Conservation (phyloP, 2,797 vertebrate genomes). For the Vespertilio murinus region DNA sequence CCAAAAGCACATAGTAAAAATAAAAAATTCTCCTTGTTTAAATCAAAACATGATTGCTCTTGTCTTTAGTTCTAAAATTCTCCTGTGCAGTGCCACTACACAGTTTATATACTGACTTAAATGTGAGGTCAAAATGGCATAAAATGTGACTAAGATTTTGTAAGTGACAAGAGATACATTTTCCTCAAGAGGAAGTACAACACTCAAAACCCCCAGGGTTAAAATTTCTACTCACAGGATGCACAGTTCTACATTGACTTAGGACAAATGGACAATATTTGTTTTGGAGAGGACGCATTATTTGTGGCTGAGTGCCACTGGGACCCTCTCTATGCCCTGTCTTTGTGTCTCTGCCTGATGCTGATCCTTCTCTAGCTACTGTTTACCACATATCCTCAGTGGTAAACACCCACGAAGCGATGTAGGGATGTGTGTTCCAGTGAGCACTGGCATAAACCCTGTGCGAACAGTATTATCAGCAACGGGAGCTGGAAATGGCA, state of each 20-base stretch:
- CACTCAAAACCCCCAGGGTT: neutral
- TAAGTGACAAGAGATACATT: neutral
- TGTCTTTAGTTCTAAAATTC: slow-evolving; percentile 10
- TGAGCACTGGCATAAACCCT: neutral
- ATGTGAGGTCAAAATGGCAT: neutral
- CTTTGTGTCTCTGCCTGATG: neutral
- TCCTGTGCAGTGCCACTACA: neutral
- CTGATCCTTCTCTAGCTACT: neutral
- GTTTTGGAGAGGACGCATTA: neutral
- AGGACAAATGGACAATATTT: neutral
- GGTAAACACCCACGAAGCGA: neutral
- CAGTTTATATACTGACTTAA: neutral
- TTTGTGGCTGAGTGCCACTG: neutral
- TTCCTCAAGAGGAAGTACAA: neutral
- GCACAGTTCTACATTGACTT: neutral
- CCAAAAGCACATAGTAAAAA: neutral
- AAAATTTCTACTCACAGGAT: neutral
- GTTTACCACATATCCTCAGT: neutral
- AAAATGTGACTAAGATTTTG: neutral
- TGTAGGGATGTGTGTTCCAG: neutral
- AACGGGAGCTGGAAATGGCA: neutral
- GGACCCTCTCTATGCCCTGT: neutral
- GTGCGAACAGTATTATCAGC: neutral
- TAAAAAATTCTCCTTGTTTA: neutral
- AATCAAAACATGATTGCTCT: neutral